phyloP scores from a whole-genome alignment of 1,140 invertebrate species.

The Plectrocnemia conspersa region DNA sequence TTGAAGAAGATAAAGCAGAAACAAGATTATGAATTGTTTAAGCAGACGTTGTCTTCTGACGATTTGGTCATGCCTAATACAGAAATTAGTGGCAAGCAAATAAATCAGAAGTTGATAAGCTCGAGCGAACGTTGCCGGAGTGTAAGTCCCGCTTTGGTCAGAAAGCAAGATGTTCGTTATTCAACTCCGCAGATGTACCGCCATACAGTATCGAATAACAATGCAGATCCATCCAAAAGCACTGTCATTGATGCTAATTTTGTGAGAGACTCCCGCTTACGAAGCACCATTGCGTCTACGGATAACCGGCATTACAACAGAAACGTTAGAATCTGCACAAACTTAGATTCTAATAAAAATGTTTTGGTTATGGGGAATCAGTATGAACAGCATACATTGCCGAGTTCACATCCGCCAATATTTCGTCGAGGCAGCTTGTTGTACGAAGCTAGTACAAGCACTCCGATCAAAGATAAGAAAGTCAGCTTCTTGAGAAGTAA shows the following conservation, averaged over 20 bases:
- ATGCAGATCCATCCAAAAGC: background rate
- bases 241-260: constrained; percentile 24
- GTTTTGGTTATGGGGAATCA: too few relatives aligned
- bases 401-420: constrained; percentile 22
- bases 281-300: constrained; percentile 25
- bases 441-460: constrained; percentile 3
- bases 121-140: constrained; percentile 16
- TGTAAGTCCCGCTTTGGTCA: constrained; percentile 28
- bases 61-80: constrained; percentile 10
- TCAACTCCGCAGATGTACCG: constrained; percentile 1
- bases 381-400: too few relatives aligned
- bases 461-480: constrained; percentile 21
- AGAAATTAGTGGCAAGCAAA: background rate
- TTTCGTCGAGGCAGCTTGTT: constrained; percentile 29
- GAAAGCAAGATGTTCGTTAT: constrained; percentile 11
- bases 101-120: background rate
- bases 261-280: constrained; percentile 18
- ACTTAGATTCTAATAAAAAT: background rate
- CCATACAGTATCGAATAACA: background rate
- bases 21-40: constrained; percentile 50
- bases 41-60: constrained; percentile 39
- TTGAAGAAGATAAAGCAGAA: constrained; percentile 54
- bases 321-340: background rate
- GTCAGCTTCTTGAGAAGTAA: constrained; percentile 22
- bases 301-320: too few relatives aligned